phyloP scores from a whole-genome alignment of 2,113 vertebrate species.

The Copsychus sechellarum region DNA sequence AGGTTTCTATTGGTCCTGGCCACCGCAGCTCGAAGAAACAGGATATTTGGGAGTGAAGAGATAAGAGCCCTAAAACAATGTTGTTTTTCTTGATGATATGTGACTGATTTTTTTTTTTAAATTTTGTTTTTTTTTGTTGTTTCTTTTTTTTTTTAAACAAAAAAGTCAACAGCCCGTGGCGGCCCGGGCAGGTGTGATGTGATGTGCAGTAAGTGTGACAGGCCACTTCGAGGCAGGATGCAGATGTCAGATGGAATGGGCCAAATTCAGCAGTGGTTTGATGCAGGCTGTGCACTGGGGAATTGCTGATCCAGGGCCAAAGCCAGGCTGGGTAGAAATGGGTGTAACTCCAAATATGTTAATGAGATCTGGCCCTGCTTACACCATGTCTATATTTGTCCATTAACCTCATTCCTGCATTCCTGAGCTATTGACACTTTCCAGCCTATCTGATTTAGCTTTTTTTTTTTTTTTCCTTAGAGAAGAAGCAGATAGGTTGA shows the following conservation, averaged over 20 bases:
- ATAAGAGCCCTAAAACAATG: constrained; percentile 94
- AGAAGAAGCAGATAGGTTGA: not conserved
- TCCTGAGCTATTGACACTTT: not conserved
- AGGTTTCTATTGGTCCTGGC: constrained; percentile 93
- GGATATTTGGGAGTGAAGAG: constrained; percentile 94
- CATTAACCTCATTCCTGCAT: not conserved
- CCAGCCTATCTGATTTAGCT: not conserved
- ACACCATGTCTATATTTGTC: constrained; percentile 10
- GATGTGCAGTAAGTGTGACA: constrained; percentile 67
- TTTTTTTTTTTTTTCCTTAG: not conserved
- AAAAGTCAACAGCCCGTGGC: constrained; percentile 68
- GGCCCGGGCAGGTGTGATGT: constrained; percentile 78
- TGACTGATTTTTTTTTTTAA: constrained; percentile 67
- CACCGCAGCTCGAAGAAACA: constrained; percentile 87
- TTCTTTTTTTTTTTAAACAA: constrained; percentile 48
- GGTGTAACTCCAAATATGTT: constrained; percentile 54
- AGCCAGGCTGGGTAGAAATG: constrained; percentile 20
- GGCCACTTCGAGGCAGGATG: constrained; percentile 74
- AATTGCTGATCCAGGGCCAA: constrained; percentile 22
- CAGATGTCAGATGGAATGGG: constrained; percentile 77
- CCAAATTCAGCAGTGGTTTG: constrained; percentile 60
- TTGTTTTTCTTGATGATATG: constrained; percentile 91
- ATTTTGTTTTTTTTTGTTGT: not conserved
- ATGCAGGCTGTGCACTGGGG: constrained; percentile 17
- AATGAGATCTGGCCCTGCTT: not conserved